Conservation (phyloP, 64 coral and sea anemone species). For the Astreopora myriophthalma region DNA sequence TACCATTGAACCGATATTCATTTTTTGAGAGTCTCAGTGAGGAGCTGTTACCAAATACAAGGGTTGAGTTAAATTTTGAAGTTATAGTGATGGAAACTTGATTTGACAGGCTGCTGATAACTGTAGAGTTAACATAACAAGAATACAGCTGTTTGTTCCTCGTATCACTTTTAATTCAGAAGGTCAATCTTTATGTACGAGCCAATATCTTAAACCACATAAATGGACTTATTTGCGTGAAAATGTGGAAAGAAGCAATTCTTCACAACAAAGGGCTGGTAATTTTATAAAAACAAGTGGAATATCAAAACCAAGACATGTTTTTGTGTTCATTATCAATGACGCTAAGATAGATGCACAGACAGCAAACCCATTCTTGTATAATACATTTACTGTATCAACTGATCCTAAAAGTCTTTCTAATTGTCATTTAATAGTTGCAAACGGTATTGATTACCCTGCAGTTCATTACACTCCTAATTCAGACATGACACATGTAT, state of each 20-base stretch:
- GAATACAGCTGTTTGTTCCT: background rate
- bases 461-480: background rate
- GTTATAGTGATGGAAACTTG: background rate
- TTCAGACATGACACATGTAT: background rate
- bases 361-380: slow-evolving; percentile 46
- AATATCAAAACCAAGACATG: slow-evolving; percentile 10
- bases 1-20: slow-evolving; percentile 50
- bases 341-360: background rate
- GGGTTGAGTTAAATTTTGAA: background rate
- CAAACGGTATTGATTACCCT: background rate
- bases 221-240: slow-evolving; percentile 20
- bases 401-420: background rate
- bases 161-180: slow-evolving; percentile 10
- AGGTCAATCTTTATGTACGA: slow-evolving; percentile 1
- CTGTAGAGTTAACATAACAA: background rate
- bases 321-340: slow-evolving; percentile 42
- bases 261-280: background rate
- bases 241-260: background rate
- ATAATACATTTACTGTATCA: slow-evolving; percentile 23
- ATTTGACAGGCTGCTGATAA: slow-evolving; percentile 32
- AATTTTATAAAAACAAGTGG: background rate
- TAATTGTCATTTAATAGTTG: slow-evolving; percentile 3
- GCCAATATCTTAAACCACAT: slow-evolving; percentile 3
- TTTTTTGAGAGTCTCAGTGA: slow-evolving; percentile 34
- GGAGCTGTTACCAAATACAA: background rate